Conservation (phyloP, 2,797 vertebrate species). For the Microcaecilia unicolor region DNA sequence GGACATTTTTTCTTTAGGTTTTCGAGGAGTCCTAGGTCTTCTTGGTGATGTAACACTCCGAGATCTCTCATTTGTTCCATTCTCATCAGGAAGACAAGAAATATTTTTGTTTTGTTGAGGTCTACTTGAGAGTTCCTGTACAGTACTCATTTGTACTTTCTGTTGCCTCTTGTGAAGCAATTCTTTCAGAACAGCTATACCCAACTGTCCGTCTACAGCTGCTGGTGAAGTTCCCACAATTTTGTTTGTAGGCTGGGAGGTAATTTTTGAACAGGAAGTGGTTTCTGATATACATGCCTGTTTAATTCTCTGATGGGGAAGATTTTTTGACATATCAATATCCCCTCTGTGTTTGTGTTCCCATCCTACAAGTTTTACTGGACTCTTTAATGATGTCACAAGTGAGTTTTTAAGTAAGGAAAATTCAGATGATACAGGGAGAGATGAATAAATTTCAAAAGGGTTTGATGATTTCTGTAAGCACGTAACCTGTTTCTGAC, state of each 20-base stretch:
- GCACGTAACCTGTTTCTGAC: conserved; percentile 45
- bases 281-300: conserved; percentile 44
- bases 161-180: conserved; percentile 83
- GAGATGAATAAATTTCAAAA: conserved; percentile 43
- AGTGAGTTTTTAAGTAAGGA: conserved; percentile 52
- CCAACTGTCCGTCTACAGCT: conserved; percentile 68
- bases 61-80: conserved; percentile 53
- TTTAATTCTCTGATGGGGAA: conserved; percentile 52
- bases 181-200: conserved; percentile 84
- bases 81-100: conserved; percentile 46
- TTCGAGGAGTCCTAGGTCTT: conserved; percentile 67
- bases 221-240: conserved; percentile 48
- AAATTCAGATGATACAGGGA: conserved; percentile 44
- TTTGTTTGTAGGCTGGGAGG: conserved; percentile 52
- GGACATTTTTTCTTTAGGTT: conserved; percentile 59
- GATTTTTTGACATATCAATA: conserved; percentile 50
- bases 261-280: conserved; percentile 42
- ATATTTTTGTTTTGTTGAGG: conserved; percentile 41
- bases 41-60: conserved; percentile 47
- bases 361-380: conserved; percentile 55
- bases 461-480: conserved; percentile 48
- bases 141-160: conserved; percentile 50
- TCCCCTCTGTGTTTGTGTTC: conserved; percentile 60
- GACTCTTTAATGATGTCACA: conserved; percentile 53
- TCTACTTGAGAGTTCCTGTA: conserved; percentile 38